These are phyloP conservation scores for Hephaestus fuliginosus DNA, from an alignment of 2,797 vertebrate genomes.

Conservation along the genomic window DNA sequence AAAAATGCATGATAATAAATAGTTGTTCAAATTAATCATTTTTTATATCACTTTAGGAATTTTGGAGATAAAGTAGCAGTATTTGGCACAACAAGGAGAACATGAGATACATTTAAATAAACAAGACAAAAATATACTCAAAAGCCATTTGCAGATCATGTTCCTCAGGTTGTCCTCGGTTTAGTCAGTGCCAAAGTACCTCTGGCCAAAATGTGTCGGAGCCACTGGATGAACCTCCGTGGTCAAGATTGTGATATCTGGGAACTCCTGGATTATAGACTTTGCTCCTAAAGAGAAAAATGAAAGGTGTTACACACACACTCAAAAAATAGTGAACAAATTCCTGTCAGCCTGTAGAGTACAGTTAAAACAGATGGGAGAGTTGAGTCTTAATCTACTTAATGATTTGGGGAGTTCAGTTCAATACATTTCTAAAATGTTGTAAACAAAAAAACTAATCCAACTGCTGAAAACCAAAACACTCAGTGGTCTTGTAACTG, in stretches of 20 bases:
- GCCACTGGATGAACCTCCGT: constrained; percentile 97
- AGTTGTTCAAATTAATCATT: constrained; percentile 13
- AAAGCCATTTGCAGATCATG: constrained; percentile 44
- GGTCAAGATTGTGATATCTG: constrained; percentile 98
- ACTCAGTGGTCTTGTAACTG: no score
- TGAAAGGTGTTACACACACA: neutral
- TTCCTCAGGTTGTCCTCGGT: constrained; percentile 58
- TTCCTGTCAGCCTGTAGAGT: neutral
- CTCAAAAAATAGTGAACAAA: neutral
- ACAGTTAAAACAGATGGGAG: neutral
- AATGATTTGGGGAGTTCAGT: neutral
- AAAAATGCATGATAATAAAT: constrained; percentile 57
- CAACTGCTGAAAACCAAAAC: neutral
- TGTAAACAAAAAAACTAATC: neutral
- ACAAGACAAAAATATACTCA: constrained; percentile 50
- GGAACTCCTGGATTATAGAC: constrained; percentile 98
- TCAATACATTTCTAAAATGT: constrained; percentile 1
- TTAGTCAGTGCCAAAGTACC: constrained; percentile 97
- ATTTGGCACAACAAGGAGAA: constrained; percentile 76
- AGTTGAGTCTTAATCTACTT: neutral
- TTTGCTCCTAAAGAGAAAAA: constrained; percentile 89
- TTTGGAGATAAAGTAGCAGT: constrained; percentile 46
- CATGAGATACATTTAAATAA: constrained; percentile 60
- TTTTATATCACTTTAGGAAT: constrained; percentile 35
- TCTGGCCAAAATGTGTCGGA: constrained; percentile 97